Evolutionary conservation across 2,113 vertebrate genomes (phyloP).

Genomic region (Dipodomys merriami): DNA sequence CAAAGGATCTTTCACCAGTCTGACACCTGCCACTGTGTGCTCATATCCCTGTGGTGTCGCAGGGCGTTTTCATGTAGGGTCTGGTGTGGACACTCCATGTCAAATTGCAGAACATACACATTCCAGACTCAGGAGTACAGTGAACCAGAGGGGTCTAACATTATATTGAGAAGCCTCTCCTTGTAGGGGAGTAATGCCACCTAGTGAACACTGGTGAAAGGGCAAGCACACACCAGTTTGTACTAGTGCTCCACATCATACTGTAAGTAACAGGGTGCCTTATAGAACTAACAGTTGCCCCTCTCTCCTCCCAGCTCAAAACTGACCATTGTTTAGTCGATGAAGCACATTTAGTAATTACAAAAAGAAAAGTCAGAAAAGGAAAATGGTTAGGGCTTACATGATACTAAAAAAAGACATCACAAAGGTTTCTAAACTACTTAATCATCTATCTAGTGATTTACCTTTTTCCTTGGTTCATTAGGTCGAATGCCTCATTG

Average conservation of each 20-base stretch:
- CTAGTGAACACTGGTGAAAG: not conserved
- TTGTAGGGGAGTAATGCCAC: not conserved
- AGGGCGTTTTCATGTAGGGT: not conserved
- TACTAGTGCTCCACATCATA: not conserved
- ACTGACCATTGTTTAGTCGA: constrained; percentile 13
- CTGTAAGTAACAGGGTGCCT: not conserved
- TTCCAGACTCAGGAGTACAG: not conserved
- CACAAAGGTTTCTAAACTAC: not conserved
- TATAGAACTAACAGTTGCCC: not conserved
- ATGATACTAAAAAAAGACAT: constrained; percentile 11
- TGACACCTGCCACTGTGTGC: not conserved
- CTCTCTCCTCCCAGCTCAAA: too few relatives aligned
- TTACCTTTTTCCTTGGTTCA: constrained; percentile 87
- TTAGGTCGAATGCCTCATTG: constrained; percentile 88
- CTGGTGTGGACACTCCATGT: not conserved
- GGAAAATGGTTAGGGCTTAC: constrained; percentile 14
- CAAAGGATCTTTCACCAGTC: not conserved
- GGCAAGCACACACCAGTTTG: not conserved
- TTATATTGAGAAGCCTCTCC: not conserved
- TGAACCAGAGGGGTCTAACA: not conserved
- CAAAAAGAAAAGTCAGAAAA: constrained; percentile 26
- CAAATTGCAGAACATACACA: not conserved
- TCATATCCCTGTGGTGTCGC: not conserved
- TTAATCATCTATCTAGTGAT: not conserved
- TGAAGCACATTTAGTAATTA: not conserved